phyloP scores from a whole-genome alignment of 2,888 invertebrate genomes.

The Diaphora mendica region DNA sequence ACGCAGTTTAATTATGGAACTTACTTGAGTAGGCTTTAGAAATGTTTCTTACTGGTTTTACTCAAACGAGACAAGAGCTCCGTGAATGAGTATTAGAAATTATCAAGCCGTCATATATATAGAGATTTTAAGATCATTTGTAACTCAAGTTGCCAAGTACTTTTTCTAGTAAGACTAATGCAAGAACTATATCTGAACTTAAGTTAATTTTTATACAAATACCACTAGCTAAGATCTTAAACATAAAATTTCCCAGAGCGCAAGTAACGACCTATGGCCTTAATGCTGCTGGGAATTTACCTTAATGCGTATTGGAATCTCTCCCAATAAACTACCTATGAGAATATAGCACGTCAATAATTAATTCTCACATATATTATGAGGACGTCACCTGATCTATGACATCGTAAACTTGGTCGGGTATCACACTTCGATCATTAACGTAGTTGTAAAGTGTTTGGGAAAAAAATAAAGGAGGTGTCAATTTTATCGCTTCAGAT shows the following conservation, averaged over 20 bases:
- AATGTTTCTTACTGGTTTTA: not conserved
- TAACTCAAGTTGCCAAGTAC: not conserved
- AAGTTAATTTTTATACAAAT: too few species aligned
- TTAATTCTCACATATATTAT: constrained; percentile 63
- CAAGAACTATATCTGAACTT: not conserved
- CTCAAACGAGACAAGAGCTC: not conserved
- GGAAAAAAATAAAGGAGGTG: constrained; percentile 20
- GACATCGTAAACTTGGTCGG: constrained; percentile 53
- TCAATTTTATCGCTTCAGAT: constrained; percentile 12
- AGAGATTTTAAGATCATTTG: not conserved
- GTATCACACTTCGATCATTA: constrained; percentile 44
- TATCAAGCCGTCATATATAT: not conserved
- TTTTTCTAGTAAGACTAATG: not conserved
- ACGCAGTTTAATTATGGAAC: not conserved
- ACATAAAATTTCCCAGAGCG: constrained; percentile 35
- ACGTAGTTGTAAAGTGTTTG: constrained; percentile 44
- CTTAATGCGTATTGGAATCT: constrained; percentile 52
- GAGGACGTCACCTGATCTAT: constrained; percentile 47
- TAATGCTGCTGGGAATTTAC: constrained; percentile 16
- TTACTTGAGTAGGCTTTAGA: not conserved
- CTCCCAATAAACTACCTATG: constrained; percentile 34
- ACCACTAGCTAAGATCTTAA: too few species aligned
- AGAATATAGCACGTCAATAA: constrained; percentile 56
- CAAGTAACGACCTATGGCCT: constrained; percentile 46
- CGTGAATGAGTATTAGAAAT: not conserved